These are phyloP conservation scores for Trogon melanurus DNA, from an alignment of 2,113 vertebrate species.

Conservation along the genomic window DNA sequence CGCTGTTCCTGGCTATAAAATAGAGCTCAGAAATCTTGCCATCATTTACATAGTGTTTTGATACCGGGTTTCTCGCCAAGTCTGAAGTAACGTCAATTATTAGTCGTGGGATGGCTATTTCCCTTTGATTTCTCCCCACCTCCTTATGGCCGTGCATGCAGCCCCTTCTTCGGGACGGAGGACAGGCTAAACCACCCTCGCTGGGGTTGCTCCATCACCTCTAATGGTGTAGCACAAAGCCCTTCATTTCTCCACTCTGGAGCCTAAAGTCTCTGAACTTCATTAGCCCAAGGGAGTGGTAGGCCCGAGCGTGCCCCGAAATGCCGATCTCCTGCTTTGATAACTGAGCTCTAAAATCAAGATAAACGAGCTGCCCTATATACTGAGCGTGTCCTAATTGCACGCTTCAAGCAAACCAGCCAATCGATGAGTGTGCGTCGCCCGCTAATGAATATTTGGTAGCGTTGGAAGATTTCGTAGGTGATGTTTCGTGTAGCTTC, in stretches of 20 bases:
- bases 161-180: conserved; percentile 23
- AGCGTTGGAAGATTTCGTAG: conserved; percentile 25
- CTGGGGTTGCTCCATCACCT: conserved; percentile 51
- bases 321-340: conserved; percentile 61
- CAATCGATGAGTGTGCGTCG: neutral
- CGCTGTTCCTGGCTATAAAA: conserved; percentile 1
- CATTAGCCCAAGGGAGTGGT: conserved; percentile 70
- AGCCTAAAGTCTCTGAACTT: conserved; percentile 51
- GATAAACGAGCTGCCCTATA: conserved; percentile 67
- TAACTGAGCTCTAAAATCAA: conserved; percentile 60
- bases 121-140: conserved; percentile 55
- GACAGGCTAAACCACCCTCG: conserved; percentile 27
- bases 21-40: conserved; percentile 28
- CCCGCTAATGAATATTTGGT: conserved; percentile 49
- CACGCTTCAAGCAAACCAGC: neutral
- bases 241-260: conserved; percentile 47
- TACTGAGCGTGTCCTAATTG: conserved; percentile 51
- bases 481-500: conserved; percentile 1
- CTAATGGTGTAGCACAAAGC: conserved; percentile 44
- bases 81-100: conserved; percentile 63
- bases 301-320: conserved; percentile 46
- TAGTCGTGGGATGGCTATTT: conserved; percentile 46
- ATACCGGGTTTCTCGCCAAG: conserved; percentile 24
- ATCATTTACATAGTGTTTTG: conserved; percentile 64
- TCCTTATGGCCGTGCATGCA: neutral